Evolutionary conservation across 2,888 invertebrate genomes (phyloP).

Genomic region (Timema cristinae): DNA sequence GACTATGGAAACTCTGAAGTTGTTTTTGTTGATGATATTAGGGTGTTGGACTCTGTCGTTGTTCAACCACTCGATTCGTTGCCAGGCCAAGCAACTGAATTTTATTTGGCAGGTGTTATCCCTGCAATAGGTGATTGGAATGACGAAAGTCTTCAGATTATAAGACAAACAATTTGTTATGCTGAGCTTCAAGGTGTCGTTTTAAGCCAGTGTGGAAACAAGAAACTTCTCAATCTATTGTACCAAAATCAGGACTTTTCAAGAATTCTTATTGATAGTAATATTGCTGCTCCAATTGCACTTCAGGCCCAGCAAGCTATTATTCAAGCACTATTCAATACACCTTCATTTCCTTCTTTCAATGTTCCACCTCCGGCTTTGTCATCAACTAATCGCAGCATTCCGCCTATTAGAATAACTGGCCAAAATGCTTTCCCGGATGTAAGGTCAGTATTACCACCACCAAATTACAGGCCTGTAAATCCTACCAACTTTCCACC

Average conservation of each 20-base stretch:
- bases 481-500: too few relatives aligned
- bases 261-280: slow-evolving; percentile 35
- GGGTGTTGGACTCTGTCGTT: slow-evolving; percentile 54
- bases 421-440: too few relatives aligned
- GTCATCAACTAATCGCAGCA: slow-evolving; percentile 30
- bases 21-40: slow-evolving; percentile 55
- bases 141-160: slow-evolving; percentile 45
- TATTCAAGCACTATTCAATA: slow-evolving; percentile 6
- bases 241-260: slow-evolving; percentile 37
- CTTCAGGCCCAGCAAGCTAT: slow-evolving; percentile 29
- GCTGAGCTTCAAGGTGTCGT: slow-evolving; percentile 43
- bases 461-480: too few relatives aligned
- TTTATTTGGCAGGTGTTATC: slow-evolving; percentile 55
- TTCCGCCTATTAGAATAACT: too few relatives aligned
- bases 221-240: slow-evolving; percentile 37
- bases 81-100: slow-evolving; percentile 57
- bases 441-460: too few relatives aligned
- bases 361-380: slow-evolving; percentile 18
- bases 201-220: slow-evolving; percentile 27
- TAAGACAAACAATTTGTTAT: slow-evolving; percentile 46
- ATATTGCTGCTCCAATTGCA: slow-evolving; percentile 36
- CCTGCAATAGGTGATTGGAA: slow-evolving; percentile 55
- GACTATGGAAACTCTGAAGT: slow-evolving; percentile 64
- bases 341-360: slow-evolving; percentile 18
- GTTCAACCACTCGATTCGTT: slow-evolving; percentile 44